These are phyloP conservation scores for Drosophila mulleri DNA, from an alignment of 2,888 invertebrate species.

Conservation along the genomic window DNA sequence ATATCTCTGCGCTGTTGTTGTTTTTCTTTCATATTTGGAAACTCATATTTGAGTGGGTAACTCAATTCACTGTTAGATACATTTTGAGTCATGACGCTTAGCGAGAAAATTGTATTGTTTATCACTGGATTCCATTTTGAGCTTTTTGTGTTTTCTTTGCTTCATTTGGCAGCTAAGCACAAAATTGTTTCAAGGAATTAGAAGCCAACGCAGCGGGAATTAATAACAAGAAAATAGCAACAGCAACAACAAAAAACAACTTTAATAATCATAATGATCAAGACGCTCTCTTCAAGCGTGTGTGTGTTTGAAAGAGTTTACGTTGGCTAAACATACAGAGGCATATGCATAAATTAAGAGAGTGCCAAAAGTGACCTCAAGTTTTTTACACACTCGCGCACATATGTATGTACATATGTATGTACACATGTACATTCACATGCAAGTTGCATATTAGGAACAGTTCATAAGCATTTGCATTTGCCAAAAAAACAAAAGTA, in stretches of 20 bases:
- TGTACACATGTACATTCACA: too few species aligned
- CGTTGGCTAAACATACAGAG: conserved; percentile 2
- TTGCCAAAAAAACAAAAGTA: conserved; percentile 23
- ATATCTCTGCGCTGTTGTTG: neutral
- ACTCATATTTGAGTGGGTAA: too few species aligned
- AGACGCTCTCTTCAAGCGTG: conserved; percentile 12
- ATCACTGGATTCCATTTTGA: conserved; percentile 24
- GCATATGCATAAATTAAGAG: conserved; percentile 8
- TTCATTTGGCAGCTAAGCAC: neutral
- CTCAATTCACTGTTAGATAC: conserved; percentile 37
- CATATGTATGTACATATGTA: too few species aligned
- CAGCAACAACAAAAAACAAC: neutral
- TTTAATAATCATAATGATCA: conserved; percentile 16
- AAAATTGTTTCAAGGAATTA: conserved; percentile 22
- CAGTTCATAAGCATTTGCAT: conserved; percentile 20
- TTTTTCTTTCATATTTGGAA: neutral
- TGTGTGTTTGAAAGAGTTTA: conserved; percentile 6
- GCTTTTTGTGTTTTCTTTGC: neutral
- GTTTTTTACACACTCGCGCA: conserved; percentile 9
- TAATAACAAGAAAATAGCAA: conserved; percentile 17
- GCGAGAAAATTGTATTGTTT: conserved; percentile 41
- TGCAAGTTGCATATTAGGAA: conserved; percentile 11
- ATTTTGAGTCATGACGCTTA: conserved; percentile 58
- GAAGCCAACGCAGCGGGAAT: conserved; percentile 24
- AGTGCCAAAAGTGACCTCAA: conserved; percentile 28